Conservation (phyloP, 37 sponge, comb jelly and placozoan genomes). For the Oopsacas minuta region DNA sequence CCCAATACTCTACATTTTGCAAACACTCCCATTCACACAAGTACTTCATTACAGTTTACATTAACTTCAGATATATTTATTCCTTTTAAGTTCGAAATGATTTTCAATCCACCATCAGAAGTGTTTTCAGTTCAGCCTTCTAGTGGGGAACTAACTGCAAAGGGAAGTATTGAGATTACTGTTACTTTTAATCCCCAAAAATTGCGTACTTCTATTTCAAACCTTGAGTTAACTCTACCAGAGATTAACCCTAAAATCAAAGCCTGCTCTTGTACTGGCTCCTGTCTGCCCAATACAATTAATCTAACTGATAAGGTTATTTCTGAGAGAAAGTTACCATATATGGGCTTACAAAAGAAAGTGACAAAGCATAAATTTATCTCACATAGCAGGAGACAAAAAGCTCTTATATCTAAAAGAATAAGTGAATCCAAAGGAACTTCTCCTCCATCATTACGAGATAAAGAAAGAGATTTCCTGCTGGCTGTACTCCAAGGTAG, state of each 20-base stretch:
- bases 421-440: not conserved
- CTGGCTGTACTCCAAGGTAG: not conserved
- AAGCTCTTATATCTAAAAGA: not conserved
- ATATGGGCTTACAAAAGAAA: not conserved
- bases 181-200: not conserved
- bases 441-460: not conserved
- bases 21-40: not conserved
- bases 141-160: not conserved
- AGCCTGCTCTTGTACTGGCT: not conserved
- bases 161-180: not conserved
- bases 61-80: not conserved
- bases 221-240: conserved; percentile 17
- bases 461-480: not conserved
- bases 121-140: not conserved
- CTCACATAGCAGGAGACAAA: not conserved
- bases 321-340: not conserved
- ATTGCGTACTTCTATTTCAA: not conserved
- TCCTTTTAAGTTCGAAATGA: not conserved
- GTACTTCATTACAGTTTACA: not conserved
- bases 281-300: not conserved
- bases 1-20: not conserved
- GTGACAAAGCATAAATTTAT: not conserved
- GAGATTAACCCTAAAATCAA: not conserved
- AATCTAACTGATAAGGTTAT: not conserved
- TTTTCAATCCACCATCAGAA: not conserved